Evolutionary conservation across 53 echinoderm and acorn worm species (phyloP), one percentile per base, ranked within the genome.

Genomic region (Echinarachnius parma): DNA sequence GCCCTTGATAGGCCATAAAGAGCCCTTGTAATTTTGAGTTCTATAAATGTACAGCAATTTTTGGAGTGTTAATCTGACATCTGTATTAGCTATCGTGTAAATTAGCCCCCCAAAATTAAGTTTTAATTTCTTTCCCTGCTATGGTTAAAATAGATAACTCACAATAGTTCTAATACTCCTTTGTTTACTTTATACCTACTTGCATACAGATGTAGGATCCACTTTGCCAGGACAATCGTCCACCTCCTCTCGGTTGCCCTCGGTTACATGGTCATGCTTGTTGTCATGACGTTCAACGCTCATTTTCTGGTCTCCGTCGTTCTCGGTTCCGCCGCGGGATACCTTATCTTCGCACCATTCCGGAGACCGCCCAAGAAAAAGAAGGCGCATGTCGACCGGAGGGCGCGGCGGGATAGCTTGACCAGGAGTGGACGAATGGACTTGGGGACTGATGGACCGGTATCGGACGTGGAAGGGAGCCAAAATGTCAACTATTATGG

Each of bases 261-360:
- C 1, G 90, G 79, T 1, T 90, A 85, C 60, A 0, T 76, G 3
- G 7, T 90, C 7, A 90, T 90, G 90, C 68, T 90, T 33, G 53
- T 82, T 22, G 64, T 90, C 35, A 90, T 90, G 90, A 82, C 86
- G 52, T 86, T 82, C 76, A 90, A 90, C 55, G 86, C 75, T 65
- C 86, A 78, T 61, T 71, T 90, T 60, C 75, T 90, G 3, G 19
- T 90, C 21, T 56, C 53, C 22, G 37, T 86, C 59, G 90, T 75
- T 54, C 76, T 45, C 9, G 82, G 86, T 31, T 82, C 79, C 27
- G 90, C 59, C 34, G 29, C 79, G 5, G 90, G 90, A n/a, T 82
- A 90, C 44, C 13, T 72, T 4, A 22, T 72, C 15, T 72, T 72
- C 28, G 74, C 74, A 16, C 74, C 74, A 0, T 72, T 72, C 74